Evolutionary conservation across 2,113 vertebrate species (phyloP).

Genomic region (Tretioscincus oriximinensis): DNA sequence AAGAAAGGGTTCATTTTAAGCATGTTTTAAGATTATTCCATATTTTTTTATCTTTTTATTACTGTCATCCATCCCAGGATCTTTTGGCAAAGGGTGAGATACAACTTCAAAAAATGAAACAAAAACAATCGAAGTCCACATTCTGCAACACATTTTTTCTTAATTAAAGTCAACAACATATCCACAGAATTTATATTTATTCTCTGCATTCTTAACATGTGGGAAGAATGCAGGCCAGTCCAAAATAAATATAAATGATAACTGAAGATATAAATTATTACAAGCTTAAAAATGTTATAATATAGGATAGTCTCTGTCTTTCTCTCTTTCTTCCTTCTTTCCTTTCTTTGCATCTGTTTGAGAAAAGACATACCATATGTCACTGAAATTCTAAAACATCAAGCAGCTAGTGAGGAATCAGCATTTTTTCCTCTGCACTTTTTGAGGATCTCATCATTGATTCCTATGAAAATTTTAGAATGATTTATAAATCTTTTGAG

Average conservation of each 20-base stretch:
- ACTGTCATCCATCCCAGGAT: no score
- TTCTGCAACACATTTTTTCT: not conserved
- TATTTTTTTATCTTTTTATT: no score
- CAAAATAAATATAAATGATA: not conserved
- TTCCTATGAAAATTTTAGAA: not conserved
- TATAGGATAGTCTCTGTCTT: not conserved
- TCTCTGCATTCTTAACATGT: not conserved
- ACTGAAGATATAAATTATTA: not conserved
- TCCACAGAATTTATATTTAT: not conserved
- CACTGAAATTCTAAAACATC: slow-evolving; percentile 22
- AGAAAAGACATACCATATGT: not conserved
- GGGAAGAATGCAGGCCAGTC: not conserved
- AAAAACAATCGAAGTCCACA: not conserved
- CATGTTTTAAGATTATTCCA: no score
- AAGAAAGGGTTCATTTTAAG: no score
- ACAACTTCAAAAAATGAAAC: no score
- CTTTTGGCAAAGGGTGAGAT: no score
- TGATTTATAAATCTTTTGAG: slow-evolving; percentile 41
- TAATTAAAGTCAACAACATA: not conserved
- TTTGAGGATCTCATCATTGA: slow-evolving; percentile 32
- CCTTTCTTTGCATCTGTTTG: slow-evolving; percentile 1
- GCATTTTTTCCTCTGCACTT: slow-evolving; percentile 15
- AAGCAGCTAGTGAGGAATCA: slow-evolving; percentile 18
- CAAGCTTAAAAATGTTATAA: not conserved
- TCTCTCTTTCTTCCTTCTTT: not conserved